Base-by-base conservation (phyloP, 2,888 invertebrate genomes). In the Orthosia incerta region DNA sequence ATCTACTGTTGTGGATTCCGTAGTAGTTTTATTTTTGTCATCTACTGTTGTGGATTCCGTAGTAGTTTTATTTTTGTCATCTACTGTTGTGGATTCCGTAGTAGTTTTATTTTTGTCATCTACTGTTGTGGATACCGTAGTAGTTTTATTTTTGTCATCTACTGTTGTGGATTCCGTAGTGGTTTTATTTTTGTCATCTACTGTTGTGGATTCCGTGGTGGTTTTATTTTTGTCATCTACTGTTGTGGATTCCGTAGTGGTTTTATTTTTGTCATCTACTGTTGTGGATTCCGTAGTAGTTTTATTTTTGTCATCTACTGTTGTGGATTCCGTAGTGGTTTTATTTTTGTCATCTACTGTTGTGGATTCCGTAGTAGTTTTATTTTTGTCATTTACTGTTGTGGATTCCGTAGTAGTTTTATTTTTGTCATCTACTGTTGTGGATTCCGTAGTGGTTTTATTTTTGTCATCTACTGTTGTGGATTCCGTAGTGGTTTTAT, bases 401-500 rank as follows among this genome's bases (percentile, higher is more conserved):
- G 5, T 3, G 7, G 2, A n/a, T 1, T 3, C 2, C n/a, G 13
- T 4, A 4, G 9, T 3, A 18, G 18, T 13, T 2, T n/a, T n/a
- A 31, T 3, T 18, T 20, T 3, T 12, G 18, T 9, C n/a, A 9
- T 11, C 31, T 5, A 7, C 31, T 31, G 31, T 31, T 31, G 31
- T 31, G 31, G 7, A 31, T 7, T 31, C 31, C 31, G 31, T 31
- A 31, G 31, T 31, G 7, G 31, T 7, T 0, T 31, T 31, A 31
- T 0, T 7, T 31, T 31, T 31, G 31, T 7, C 7, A 0, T 7
- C 31, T 7, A 7, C 31, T 31, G 31, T 31, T 31, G 31, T 31
- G 31, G 31, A 31, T 7, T 31, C 31, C 31, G 31, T 31, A 31
- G 31, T 31, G 7, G 31, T 7, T 1, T 31, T 31, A 31, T 0